Conservation (phyloP, 1,140 invertebrate genomes). For the Paralvinella palmiformis region DNA sequence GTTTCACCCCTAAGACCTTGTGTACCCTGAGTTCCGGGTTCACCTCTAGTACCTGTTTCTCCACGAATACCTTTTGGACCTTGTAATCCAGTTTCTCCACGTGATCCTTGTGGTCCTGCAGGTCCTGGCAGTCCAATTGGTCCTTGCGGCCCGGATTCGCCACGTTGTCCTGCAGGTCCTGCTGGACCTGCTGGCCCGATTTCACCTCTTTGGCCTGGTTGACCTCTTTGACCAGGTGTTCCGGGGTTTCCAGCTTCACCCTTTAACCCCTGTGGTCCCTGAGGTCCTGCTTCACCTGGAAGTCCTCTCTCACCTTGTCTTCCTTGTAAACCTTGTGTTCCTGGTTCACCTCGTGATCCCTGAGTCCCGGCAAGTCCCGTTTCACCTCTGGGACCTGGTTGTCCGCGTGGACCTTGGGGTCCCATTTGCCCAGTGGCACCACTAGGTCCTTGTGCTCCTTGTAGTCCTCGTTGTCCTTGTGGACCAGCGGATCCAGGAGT, state of each 20-base stretch:
- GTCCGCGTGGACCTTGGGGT: not conserved
- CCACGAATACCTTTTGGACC: too few relatives aligned
- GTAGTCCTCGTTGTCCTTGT: constrained; percentile 9
- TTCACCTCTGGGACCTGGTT: not conserved
- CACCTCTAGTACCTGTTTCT: too few relatives aligned
- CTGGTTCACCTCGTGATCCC: not conserved
- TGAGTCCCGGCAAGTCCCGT: not conserved
- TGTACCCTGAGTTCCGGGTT: too few relatives aligned
- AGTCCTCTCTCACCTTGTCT: not conserved
- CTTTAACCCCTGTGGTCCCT: not conserved
- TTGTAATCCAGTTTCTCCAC: too few relatives aligned
- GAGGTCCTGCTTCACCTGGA: not conserved
- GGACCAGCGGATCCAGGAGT: constrained; percentile 13
- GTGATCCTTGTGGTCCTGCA: constrained; percentile 26
- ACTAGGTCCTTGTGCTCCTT: constrained; percentile 31
- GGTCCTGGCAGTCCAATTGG: constrained; percentile 54
- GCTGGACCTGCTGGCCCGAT: constrained; percentile 8
- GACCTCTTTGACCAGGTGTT: constrained; percentile 59
- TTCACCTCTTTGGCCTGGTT: constrained; percentile 48
- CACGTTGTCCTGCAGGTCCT: too few relatives aligned
- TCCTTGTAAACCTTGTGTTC: not conserved
- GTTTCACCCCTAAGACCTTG: too few relatives aligned
- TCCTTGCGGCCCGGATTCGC: too few relatives aligned
- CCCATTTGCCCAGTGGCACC: constrained; percentile 59
- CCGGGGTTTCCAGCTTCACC: not conserved